These are phyloP conservation scores for Cenopis cana DNA, from an alignment of 2,888 invertebrate species.

Conservation along the genomic window DNA sequence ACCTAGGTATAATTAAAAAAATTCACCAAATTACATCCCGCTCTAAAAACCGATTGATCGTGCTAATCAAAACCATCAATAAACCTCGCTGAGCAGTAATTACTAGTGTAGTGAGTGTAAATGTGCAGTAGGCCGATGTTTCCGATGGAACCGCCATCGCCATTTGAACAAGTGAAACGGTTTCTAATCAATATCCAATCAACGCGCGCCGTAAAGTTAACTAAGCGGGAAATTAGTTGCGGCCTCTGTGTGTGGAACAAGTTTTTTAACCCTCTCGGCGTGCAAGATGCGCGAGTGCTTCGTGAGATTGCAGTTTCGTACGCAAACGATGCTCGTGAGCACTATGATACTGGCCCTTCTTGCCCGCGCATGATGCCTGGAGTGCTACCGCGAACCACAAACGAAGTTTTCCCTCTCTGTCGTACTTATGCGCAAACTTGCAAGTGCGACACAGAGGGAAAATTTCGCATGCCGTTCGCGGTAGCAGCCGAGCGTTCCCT, in stretches of 20 bases:
- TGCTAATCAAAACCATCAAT: constrained; percentile 75
- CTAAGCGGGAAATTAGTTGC: constrained; percentile 83
- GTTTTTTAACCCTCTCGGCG: background rate
- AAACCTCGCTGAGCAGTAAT: constrained; percentile 71
- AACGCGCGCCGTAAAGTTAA: constrained; percentile 80
- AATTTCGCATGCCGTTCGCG: too few species aligned
- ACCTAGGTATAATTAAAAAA: background rate
- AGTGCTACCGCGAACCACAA: too few species aligned
- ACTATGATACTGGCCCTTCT: too few species aligned
- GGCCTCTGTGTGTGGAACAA: constrained; percentile 49
- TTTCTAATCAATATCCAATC: constrained; percentile 85
- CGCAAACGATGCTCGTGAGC: too few species aligned
- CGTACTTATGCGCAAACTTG: too few species aligned
- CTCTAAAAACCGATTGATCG: constrained; percentile 59
- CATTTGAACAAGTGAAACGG: constrained; percentile 75
- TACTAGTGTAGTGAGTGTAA: constrained; percentile 81
- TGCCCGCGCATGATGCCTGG: too few species aligned
- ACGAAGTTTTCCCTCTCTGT: too few species aligned
- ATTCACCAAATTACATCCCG: background rate
- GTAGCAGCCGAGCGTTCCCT: too few species aligned
- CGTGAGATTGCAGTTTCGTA: too few species aligned
- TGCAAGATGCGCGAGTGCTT: too few species aligned
- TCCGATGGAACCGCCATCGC: constrained; percentile 75
- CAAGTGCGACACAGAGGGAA: too few species aligned
- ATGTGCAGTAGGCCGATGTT: constrained; percentile 76